Evolutionary conservation across 2,797 vertebrate genomes (phyloP), one percentile per base, ranked within the genome.

Genomic region (Bufotes viridis): DNA sequence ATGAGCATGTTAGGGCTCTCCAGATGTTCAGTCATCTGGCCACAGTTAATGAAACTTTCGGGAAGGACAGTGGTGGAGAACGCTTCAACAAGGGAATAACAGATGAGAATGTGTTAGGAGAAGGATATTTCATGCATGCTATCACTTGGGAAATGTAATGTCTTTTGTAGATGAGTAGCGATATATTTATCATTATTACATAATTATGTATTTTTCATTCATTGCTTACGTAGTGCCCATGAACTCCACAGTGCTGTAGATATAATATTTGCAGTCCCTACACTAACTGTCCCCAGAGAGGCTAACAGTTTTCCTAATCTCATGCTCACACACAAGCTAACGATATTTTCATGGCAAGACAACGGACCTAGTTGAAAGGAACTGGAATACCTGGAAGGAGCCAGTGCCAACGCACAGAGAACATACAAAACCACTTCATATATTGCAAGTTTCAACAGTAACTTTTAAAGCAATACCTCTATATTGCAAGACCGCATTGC

Each of bases 1-100:
- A 78, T 51, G 22, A 51, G 22, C 51, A 13, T 55, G 75, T 24
- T 78, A n/a, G 75, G 51, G 51, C 49, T 53, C 51, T 78, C 75
- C 75, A 78, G 75, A 78, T 78, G 75, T 55, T 78, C 75, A n/a
- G 49, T 78, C 75, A 55, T 78, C 75, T 78, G 75, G 22, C 75
- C 75, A 55, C 51, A 55, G 51, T 55, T 78, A 78, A n/a, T 78
- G 51, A 78, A 78, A 78, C 75, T 53, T 76, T 49, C 14, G 22
- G 74, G 74, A 76, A 76, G 74, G 74, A 53, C 74, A 76, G 20
- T n/a, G 49, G 20, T 24, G 7, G 20, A 1, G 74, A 76, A 53
- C 6, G 49, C 20, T 76, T 24, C 51, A 78, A 53, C 42, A 51
- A 14, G 75, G 75, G 12, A 55, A 55, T 24, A 78, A 53, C 7